A percentile compares a stretch with the other conserved stretches of the same genome.
phyloP scores from a whole-genome alignment of 2,113 vertebrate genomes.

The Thalassoma bifasciatum region DNA sequence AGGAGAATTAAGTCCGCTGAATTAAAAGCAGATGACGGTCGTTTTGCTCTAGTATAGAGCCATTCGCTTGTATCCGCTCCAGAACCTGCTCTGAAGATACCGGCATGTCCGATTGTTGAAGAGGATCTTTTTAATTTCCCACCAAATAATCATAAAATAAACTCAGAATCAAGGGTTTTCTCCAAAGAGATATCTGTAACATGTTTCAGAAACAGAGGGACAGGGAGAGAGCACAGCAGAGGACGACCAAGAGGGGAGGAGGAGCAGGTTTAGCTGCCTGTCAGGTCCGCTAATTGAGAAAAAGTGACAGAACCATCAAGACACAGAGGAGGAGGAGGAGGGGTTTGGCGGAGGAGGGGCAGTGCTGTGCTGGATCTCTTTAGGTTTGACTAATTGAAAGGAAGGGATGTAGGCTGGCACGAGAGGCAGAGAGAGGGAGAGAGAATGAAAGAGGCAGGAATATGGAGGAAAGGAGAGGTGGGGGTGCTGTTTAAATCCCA shows the following conservation, averaged over 20 bases:
- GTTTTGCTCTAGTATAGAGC: constrained; percentile 5
- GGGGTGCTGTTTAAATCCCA: constrained; percentile 65
- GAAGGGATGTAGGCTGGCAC: constrained; percentile 76
- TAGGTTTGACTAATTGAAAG: constrained; percentile 84
- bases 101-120: constrained; percentile 7
- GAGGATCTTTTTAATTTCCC: constrained; percentile 15
- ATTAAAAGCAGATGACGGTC: constrained; percentile 34
- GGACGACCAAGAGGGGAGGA: constrained; percentile 65
- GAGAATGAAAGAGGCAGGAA: constrained; percentile 56
- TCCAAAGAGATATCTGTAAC: constrained; percentile 25
- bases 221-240: constrained; percentile 39
- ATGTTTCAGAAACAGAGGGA: constrained; percentile 20
- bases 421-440: constrained; percentile 32
- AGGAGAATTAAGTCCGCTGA: constrained; percentile 46
- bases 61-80: not conserved
- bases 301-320: constrained; percentile 78
- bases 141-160: constrained; percentile 30
- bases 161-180: constrained; percentile 33
- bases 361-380: constrained; percentile 69
- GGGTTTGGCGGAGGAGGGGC: constrained; percentile 70
- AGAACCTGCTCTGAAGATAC: constrained; percentile 29
- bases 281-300: constrained; percentile 82
- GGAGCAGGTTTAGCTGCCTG: constrained; percentile 73
- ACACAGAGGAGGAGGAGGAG: constrained; percentile 67
- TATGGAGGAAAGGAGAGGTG: constrained; percentile 29